These are phyloP conservation scores for Emydoidea blandingii DNA, from an alignment of 2,797 vertebrate species.

Conservation along the genomic window DNA sequence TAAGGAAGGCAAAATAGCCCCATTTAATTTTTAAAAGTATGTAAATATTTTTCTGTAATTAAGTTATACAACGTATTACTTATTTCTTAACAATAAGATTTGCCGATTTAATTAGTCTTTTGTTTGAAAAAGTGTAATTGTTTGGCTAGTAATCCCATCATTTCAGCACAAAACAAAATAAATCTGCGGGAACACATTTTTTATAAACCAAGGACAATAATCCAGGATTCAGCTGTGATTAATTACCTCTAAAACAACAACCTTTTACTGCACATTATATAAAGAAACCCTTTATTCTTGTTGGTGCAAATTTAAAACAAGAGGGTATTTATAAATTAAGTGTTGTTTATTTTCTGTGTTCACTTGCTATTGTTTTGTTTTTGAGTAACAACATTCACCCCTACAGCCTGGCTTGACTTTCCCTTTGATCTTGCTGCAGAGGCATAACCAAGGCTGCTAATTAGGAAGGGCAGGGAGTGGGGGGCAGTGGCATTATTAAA, in stretches of 20 bases:
- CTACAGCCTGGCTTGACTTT: background rate
- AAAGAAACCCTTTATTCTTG: constrained; percentile 58
- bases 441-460: rapidly evolving
- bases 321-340: constrained; percentile 36
- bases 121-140: background rate
- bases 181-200: background rate
- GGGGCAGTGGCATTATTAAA: background rate
- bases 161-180: background rate
- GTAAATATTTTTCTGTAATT: background rate
- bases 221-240: constrained; percentile 46
- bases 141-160: background rate
- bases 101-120: background rate
- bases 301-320: constrained; percentile 60
- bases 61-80: background rate
- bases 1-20: background rate
- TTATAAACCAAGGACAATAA: background rate
- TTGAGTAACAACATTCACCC: constrained; percentile 35
- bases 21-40: background rate
- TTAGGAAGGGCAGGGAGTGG: background rate
- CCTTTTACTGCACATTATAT: constrained; percentile 51
- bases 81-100: background rate
- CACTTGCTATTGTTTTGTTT: constrained; percentile 31
- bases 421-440: background rate
- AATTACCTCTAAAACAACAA: constrained; percentile 64
- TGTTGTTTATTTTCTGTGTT: constrained; percentile 45